A percentile compares a stretch with the other conserved stretches of the same genome.
Conservation (phyloP, 2,113 vertebrate genomes). For the Rhineura floridana region DNA sequence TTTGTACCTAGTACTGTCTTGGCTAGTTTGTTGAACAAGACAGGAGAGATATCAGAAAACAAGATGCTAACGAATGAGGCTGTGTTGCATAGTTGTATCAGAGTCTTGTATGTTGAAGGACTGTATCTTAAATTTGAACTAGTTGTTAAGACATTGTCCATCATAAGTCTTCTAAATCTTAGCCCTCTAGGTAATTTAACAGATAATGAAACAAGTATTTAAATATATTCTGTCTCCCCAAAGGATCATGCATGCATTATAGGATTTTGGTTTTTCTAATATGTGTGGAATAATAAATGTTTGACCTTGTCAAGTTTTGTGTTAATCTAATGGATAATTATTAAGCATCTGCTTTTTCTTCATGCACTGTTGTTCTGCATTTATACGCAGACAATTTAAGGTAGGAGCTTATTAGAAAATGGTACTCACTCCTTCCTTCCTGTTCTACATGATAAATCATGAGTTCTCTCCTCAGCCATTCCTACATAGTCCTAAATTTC, state of each 20-base stretch:
- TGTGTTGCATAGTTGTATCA: not conserved
- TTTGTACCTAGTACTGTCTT: not conserved
- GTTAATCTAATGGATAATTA: not conserved
- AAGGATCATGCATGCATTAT: not conserved
- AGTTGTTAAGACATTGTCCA: not conserved
- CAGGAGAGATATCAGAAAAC: not conserved
- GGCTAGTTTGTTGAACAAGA: not conserved
- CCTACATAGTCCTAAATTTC: not conserved
- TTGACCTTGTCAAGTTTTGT: not conserved
- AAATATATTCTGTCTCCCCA: not conserved
- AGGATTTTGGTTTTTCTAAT: not conserved
- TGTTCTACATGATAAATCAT: not conserved
- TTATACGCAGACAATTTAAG: not conserved
- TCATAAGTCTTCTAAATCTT: not conserved
- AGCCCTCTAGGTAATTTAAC: not conserved
- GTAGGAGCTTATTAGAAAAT: not conserved
- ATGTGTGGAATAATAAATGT: slow-evolving; percentile 1
- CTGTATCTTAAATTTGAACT: not conserved
- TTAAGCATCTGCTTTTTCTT: not conserved
- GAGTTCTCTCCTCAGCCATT: not conserved
- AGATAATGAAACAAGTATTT: not conserved
- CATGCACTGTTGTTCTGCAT: not conserved
- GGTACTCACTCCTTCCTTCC: not conserved
- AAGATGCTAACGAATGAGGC: not conserved
- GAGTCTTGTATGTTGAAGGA: not conserved